A percentile compares a stretch with the other conserved stretches of the same genome.
phyloP scores from a whole-genome alignment of 30 jellyfish, hydroid and myxozoan genomes.

The Phacellophora camtschatica region DNA sequence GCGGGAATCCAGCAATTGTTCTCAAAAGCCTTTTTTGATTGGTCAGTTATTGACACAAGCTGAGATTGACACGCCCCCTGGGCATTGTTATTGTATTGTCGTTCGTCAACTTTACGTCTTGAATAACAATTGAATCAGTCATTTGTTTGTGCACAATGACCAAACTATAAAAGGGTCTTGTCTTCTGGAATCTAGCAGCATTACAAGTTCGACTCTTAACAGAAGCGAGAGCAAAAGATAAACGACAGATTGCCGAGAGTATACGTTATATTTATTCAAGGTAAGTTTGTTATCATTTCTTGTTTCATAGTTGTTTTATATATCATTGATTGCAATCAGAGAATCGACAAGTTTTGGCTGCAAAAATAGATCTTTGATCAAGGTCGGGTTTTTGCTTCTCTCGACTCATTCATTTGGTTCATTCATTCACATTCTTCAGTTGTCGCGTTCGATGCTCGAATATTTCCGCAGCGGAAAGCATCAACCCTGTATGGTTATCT shows the following conservation, averaged over 20 bases:
- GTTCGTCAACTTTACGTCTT: conserved; percentile 78
- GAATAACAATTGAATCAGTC: conserved; percentile 58
- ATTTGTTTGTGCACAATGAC: conserved; percentile 45
- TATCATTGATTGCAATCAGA: too few species aligned
- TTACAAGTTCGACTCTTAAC: background rate
- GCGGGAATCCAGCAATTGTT: conserved; percentile 66
- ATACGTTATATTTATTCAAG: too few species aligned
- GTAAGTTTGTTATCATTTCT: too few species aligned
- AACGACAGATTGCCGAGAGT: too few species aligned
- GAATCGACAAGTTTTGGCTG: too few species aligned
- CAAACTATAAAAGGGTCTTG: conserved; percentile 40
- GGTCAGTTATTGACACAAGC: conserved; percentile 79
- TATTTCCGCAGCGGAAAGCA: conserved; percentile 32
- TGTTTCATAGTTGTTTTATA: too few species aligned
- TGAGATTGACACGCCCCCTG: conserved; percentile 83
- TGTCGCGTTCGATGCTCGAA: conserved; percentile 33
- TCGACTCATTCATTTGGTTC: conserved; percentile 64
- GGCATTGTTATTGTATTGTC: conserved; percentile 72
- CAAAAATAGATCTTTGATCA: background rate
- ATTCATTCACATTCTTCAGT: conserved; percentile 38
- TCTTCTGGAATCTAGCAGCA: conserved; percentile 14
- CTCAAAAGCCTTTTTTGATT: conserved; percentile 45
- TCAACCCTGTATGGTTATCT: background rate
- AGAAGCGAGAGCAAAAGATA: background rate
- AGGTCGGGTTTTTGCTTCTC: conserved; percentile 31